Conservation (phyloP, 53 echinoderm and acorn worm species). For the Mesocentrotus franciscanus region DNA sequence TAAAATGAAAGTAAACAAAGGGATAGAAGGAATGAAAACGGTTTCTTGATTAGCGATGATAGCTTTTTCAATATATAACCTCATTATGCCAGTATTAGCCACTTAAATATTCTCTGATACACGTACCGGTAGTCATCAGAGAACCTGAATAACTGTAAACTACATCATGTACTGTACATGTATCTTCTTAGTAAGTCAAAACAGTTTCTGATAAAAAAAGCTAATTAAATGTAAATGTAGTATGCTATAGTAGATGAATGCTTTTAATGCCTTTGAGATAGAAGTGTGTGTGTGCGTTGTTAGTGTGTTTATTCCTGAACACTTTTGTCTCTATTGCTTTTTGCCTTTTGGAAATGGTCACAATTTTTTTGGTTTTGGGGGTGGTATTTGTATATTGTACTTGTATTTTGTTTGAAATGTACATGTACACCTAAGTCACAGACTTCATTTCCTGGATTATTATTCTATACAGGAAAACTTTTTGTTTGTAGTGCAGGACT, state of each 20-base stretch:
- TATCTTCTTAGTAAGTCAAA: neutral
- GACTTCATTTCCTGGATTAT: no score
- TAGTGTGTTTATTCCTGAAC: neutral
- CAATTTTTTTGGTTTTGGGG: neutral
- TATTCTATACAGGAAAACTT: no score
- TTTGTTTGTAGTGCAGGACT: no score
- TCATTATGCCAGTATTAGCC: slow-evolving; percentile 10
- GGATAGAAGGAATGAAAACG: neutral
- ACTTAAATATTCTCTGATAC: neutral
- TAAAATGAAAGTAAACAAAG: neutral
- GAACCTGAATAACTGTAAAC: neutral
- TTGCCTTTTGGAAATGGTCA: slow-evolving; percentile 31
- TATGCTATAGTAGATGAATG: neutral
- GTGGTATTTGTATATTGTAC: neutral
- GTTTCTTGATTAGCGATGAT: neutral
- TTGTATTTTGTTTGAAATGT: neutral
- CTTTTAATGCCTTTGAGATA: neutral
- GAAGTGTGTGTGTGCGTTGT: neutral
- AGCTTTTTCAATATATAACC: neutral
- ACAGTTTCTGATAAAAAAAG: neutral
- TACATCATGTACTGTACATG: neutral
- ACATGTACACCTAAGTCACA: neutral
- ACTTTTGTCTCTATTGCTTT: slow-evolving; percentile 6
- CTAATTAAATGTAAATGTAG: neutral
- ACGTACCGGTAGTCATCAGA: neutral